Percentiles rank a stretch among this genome's conserved stretches.
Conservation (phyloP, 2,888 invertebrate species). For the Melanostoma mellinum region DNA sequence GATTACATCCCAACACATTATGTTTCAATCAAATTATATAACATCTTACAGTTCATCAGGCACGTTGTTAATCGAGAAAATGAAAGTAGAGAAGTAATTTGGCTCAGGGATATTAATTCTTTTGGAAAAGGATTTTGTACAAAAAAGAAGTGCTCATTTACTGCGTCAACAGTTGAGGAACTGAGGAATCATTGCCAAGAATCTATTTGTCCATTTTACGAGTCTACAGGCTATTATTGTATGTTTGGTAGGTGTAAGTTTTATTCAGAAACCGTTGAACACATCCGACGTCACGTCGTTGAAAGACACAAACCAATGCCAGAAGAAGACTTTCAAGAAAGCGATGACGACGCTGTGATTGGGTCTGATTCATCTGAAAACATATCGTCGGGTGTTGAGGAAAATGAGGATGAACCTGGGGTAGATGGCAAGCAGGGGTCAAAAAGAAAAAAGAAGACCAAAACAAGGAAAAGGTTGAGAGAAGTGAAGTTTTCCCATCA, state of each 20-base stretch:
- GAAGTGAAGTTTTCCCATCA: not conserved
- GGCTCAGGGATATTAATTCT: slow-evolving; percentile 74
- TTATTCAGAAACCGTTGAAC: slow-evolving; percentile 54
- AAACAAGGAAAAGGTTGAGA: not conserved
- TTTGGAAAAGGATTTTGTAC: slow-evolving; percentile 77
- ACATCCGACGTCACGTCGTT: slow-evolving; percentile 69
- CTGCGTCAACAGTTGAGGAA: slow-evolving; percentile 74
- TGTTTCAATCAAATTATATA: not conserved
- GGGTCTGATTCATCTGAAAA: slow-evolving; percentile 64
- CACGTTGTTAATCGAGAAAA: slow-evolving; percentile 20
- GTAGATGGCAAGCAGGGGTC: slow-evolving; percentile 67
- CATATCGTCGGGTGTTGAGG: slow-evolving; percentile 49
- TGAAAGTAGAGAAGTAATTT: slow-evolving; percentile 37
- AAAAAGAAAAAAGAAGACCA: slow-evolving; percentile 47
- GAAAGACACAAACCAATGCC: slow-evolving; percentile 36
- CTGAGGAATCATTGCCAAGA: slow-evolving; percentile 77
- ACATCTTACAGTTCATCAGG: slow-evolving; percentile 41
- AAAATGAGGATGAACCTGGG: slow-evolving; percentile 69
- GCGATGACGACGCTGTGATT: slow-evolving; percentile 75
- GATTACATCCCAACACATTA: not conserved
- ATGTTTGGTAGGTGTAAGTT: slow-evolving; percentile 69
- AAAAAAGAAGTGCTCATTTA: slow-evolving; percentile 78
- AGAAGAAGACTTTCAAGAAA: slow-evolving; percentile 73
- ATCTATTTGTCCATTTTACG: slow-evolving; percentile 76
- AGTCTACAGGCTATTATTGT: slow-evolving; percentile 76